Conservation (phyloP, 2,113 vertebrate species). For the Mastomys coucha region DNA sequence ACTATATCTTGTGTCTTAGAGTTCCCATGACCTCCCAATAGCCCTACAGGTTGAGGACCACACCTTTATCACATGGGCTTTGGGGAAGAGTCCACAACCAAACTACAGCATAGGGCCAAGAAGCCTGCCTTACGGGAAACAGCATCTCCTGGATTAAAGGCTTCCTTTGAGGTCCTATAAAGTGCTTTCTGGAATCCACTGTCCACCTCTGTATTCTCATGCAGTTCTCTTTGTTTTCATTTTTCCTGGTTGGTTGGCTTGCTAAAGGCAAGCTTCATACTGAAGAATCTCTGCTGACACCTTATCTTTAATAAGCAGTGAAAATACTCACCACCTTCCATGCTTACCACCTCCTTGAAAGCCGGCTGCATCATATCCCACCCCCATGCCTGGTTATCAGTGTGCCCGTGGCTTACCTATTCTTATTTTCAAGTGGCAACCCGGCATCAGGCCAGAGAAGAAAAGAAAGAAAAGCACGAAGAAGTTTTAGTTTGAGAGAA, state of each 20-base stretch:
- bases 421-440: slow-evolving; percentile 24
- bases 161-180: background rate
- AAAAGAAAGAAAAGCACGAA: slow-evolving; percentile 75
- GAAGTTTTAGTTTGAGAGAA: slow-evolving; percentile 87
- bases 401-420: background rate
- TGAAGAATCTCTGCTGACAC: background rate
- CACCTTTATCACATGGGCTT: background rate
- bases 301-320: background rate
- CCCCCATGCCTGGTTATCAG: background rate
- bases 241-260: background rate
- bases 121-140: background rate
- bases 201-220: background rate
- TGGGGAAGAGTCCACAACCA: background rate
- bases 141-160: background rate
- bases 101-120: background rate
- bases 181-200: background rate
- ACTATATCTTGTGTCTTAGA: background rate
- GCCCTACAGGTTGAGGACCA: background rate
- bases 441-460: slow-evolving; percentile 58
- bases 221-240: background rate
- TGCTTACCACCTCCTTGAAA: background rate
- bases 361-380: background rate
- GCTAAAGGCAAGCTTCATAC: background rate
- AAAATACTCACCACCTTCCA: background rate
- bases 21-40: background rate